Conservation (phyloP, 2,888 invertebrate genomes). For the Punctoribates punctum region DNA sequence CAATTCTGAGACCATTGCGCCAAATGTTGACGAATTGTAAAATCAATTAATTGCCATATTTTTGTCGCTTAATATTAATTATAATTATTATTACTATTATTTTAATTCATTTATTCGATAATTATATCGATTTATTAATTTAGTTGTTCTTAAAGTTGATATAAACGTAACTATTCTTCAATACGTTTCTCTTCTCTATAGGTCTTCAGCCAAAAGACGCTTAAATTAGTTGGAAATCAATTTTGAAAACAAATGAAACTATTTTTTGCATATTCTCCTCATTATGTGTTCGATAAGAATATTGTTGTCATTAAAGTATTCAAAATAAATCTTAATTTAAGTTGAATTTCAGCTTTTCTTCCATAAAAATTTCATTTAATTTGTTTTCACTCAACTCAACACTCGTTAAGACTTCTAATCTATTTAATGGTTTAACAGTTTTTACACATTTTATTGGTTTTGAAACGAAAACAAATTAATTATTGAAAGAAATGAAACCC, state of each 20-base stretch:
- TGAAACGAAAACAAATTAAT: too few species aligned
- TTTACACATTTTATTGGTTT: too few species aligned
- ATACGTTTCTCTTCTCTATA: conserved; percentile 7
- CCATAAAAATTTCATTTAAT: too few species aligned
- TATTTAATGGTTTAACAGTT: too few species aligned
- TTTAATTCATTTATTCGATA: conserved; percentile 1
- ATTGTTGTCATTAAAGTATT: neutral
- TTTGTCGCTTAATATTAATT: neutral
- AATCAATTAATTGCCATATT: conserved; percentile 12
- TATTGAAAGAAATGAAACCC: too few species aligned
- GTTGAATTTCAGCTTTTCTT: neutral
- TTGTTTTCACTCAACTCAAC: too few species aligned
- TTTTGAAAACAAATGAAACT: too few species aligned
- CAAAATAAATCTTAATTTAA: neutral
- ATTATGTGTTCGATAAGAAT: too few species aligned
- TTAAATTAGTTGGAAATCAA: conserved; percentile 10
- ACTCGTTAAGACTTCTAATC: too few species aligned
- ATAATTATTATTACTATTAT: neutral
- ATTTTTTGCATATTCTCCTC: too few species aligned
- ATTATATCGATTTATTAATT: conserved; percentile 3
- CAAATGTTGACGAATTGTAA: conserved; percentile 34
- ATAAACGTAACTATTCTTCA: neutral
- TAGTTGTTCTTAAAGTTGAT: neutral
- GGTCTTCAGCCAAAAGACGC: conserved; percentile 20
- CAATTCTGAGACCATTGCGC: conserved; percentile 27